Base-by-base conservation (phyloP, 2,797 vertebrate species). In the Eospalax fontanierii region DNA sequence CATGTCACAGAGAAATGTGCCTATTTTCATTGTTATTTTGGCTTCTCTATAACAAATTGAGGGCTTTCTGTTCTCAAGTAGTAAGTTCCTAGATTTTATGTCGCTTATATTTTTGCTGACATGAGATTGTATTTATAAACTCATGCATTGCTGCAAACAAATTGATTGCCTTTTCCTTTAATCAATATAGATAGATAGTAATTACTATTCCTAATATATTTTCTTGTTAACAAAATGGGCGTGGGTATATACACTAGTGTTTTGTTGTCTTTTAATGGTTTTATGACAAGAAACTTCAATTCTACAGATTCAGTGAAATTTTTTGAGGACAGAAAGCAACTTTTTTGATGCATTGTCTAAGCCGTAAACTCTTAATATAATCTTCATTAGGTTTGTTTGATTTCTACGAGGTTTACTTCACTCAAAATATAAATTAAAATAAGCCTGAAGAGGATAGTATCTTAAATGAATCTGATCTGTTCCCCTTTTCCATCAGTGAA, bases 281-380 rank as follows among this genome's bases (percentile, higher is more conserved):
- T 65, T 40, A 50, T 73, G 84, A 50, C 40, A 96, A 80, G 63
- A 94, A 93, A 79, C 50, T 54, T 54, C 14, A 61, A 22, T 94
- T 95, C 40, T 90, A 82, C 57, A 68, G 28, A 91, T 85, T 85
- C 73, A 93, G 30, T 85, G 86, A 85, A 96, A 93, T 91, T 97
- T 65, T 91, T n/a, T 87, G 79, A 92, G 59, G 54, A 82, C 59
- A 82, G 65, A 61, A 96, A 95, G 80, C 19, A 90, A n/a, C 93
- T 95, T 87, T 88, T 91, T 40, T 75, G 59, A 66, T 91, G 38
- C 73, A 89, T 90, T 97, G 79, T 95, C 87, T 38, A 87, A 89
- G 73, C 87, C 89, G 19, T 54, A 93, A 94, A 84, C 73, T 43
- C 63, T 91, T 89, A 94, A 43, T 89, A 50, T 66, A 66, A 88